Conservation (phyloP, 2,888 invertebrate species). For the Onchidella celtica region DNA sequence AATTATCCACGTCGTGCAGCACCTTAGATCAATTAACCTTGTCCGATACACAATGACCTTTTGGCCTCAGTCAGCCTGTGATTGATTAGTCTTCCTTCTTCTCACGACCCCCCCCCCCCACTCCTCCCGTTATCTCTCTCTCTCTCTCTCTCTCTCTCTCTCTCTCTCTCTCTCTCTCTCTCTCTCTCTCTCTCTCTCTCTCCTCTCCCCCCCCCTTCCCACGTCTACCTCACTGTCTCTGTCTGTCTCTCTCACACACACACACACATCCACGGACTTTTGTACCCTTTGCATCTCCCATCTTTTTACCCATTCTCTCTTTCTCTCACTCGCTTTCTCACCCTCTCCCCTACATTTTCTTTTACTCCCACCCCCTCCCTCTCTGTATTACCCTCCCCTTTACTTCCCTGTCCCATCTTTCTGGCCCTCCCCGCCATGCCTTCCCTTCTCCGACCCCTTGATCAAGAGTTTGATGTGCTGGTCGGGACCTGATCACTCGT, state of each 20-base stretch:
- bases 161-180: neutral
- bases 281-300: no score
- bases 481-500: neutral
- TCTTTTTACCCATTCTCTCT: neutral
- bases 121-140: neutral
- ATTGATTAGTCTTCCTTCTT: no score
- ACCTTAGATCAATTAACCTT: no score
- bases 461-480: no score
- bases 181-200: neutral
- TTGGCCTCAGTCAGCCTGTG: no score
- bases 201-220: neutral
- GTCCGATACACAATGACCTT: no score
- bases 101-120: neutral
- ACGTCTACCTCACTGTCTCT: neutral
- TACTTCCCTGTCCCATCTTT: neutral
- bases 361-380: neutral
- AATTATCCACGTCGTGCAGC: no score
- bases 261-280: conserved; percentile 3
- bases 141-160: neutral
- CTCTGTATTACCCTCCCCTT: neutral
- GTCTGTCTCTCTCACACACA: neutral
- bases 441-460: neutral
- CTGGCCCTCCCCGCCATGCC: neutral
- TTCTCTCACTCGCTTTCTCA: neutral
- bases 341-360: neutral